Evolutionary conservation across 2,888 invertebrate species (phyloP), one percentile per base, ranked within the genome.

Genomic region (Tiliacea aurago): DNA sequence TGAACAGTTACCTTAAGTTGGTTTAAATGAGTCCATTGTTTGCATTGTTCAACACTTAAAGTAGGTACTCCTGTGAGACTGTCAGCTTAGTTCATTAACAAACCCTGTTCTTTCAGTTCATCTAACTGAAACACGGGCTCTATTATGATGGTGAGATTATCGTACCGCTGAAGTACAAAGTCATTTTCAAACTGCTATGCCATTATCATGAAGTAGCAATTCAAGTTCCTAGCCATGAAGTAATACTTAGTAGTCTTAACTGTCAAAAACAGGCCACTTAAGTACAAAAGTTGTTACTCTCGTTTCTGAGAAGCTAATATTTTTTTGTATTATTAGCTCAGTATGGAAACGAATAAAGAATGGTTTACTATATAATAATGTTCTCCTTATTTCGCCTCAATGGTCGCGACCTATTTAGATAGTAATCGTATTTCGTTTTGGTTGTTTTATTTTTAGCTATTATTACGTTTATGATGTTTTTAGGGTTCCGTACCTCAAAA

Each of bases 361-460:
- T 13, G 7, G 53, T 80, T 72, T 71, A 80, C 23, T 66, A 68
- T 71, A 62, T 83, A 71, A 68, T 72, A 80, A 68, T 61, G 64
- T 79, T 62, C 68, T 65, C 51, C 45, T 83, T 72, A 72, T 83
- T 71, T 37, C 28, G 68, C 51, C 51, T 69, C 80, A 65, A 68
- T 65, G 47, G 78, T 68, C 15, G 61, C 59, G 80, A 67, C 71
- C 83, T 80, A 70, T 83, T 78, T 83, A 83, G 83, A 78, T 80
- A 45, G 49, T 65, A 47, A 83, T 68, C 83, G 10, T 66, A 56
- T 61, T 59, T 63, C 56, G 18, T 70, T 53, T 67, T 33, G 45
- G 9, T 41, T 56, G 5, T 71, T 76, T 65, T 68, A 78, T 83
- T 67, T 68, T 66, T 43, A 61, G 65, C 11, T n/a, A n/a, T 28